These are phyloP conservation scores for Desmodus rotundus DNA, from an alignment of 2,113 vertebrate species.

Conservation along the genomic window DNA sequence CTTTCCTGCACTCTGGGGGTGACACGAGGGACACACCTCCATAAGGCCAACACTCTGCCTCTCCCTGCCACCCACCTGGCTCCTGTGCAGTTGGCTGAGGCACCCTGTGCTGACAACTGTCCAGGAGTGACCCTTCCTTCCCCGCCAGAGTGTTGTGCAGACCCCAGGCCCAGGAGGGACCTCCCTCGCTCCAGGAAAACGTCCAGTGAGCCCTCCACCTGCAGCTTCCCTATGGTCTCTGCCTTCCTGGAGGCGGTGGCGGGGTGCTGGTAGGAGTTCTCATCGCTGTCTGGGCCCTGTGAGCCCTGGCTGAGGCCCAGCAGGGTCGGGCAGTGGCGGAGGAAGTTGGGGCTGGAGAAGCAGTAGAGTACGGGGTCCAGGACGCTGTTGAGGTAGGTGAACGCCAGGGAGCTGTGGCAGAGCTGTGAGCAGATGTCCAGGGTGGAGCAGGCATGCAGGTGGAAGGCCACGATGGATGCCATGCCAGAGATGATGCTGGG, in stretches of 20 bases:
- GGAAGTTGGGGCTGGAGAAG: constrained; percentile 76
- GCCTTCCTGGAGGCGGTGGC: background rate
- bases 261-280: background rate
- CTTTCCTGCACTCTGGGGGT: background rate
- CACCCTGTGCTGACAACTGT: background rate
- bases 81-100: background rate
- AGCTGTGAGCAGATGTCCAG: constrained; percentile 15
- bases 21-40: background rate
- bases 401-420: constrained; percentile 79
- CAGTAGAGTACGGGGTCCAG: constrained; percentile 82
- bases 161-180: background rate
- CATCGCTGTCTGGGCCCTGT: background rate
- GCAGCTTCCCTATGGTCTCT: accelerated
- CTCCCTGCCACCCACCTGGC: background rate
- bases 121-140: background rate
- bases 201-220: background rate
- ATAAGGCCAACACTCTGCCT: background rate
- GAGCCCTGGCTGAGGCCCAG: background rate
- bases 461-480: background rate
- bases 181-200: background rate
- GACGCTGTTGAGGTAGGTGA: constrained; percentile 82
- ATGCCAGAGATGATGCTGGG: constrained; percentile 69
- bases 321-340: background rate
- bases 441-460: background rate
- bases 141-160: background rate